Percentiles rank a stretch among this genome's conserved stretches.
These are phyloP conservation scores for Zaprionus taronus DNA, from an alignment of 1,140 invertebrate genomes.

Conservation along the genomic window DNA sequence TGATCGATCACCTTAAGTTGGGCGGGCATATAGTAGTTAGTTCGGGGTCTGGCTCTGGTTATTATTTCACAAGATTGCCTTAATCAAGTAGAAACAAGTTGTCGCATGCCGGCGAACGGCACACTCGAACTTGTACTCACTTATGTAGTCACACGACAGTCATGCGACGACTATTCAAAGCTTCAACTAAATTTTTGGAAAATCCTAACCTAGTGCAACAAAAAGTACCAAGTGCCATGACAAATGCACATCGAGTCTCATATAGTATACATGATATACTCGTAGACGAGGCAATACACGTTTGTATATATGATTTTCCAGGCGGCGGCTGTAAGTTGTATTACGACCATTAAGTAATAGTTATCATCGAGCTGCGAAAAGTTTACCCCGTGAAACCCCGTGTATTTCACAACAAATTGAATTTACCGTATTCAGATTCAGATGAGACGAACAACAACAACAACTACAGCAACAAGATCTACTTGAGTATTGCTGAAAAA, in stretches of 20 bases:
- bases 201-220: slow-evolving; percentile 66
- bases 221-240: slow-evolving; percentile 37
- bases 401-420: slow-evolving; percentile 21
- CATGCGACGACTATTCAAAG: neutral
- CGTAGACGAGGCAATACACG: no score
- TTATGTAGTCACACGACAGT: slow-evolving; percentile 8
- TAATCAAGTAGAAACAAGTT: slow-evolving; percentile 26
- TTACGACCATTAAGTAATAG: slow-evolving; percentile 2
- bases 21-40: neutral
- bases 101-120: neutral
- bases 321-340: neutral
- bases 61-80: slow-evolving; percentile 41
- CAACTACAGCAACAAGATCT: neutral
- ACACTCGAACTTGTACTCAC: neutral
- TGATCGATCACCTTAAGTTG: neutral
- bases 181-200: slow-evolving; percentile 26
- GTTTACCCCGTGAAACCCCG: slow-evolving; percentile 12
- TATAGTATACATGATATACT: neutral
- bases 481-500: slow-evolving; percentile 1
- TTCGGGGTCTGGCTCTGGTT: neutral
- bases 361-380: slow-evolving; percentile 15
- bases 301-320: neutral
- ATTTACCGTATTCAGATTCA: neutral
- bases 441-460: neutral
- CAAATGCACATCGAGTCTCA: neutral